A percentile compares a stretch with the other conserved stretches of the same genome.
Evolutionary conservation across 2,113 vertebrate species (phyloP).

Genomic region (Todiramphus saurophagus): DNA sequence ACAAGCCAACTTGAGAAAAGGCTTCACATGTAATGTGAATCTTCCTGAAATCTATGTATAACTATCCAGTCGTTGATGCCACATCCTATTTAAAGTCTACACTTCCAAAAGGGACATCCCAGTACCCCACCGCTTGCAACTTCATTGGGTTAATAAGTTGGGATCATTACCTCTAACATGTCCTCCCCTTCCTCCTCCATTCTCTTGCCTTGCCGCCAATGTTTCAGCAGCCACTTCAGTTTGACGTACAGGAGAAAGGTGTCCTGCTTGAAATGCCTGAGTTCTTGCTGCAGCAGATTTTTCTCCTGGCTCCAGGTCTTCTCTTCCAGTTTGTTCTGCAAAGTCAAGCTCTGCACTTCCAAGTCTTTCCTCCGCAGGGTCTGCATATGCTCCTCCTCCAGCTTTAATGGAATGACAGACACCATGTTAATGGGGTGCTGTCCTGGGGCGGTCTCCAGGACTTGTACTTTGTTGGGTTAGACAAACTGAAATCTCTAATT

Average conservation of each 20-base stretch:
- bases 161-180: conserved; percentile 79
- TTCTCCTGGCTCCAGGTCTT: conserved; percentile 89
- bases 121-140: neutral
- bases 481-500: conserved; percentile 5
- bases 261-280: conserved; percentile 89
- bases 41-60: neutral
- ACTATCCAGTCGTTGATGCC: neutral
- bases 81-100: neutral
- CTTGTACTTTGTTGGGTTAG: neutral
- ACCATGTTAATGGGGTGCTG: neutral
- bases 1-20: neutral
- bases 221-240: conserved; percentile 90
- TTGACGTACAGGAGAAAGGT: conserved; percentile 92
- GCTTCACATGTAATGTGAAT: neutral
- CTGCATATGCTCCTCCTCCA: conserved; percentile 84
- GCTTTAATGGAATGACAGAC: conserved; percentile 54
- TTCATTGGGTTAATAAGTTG: neutral
- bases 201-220: conserved; percentile 85
- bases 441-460: neutral
- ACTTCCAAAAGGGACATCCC: neutral
- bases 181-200: conserved; percentile 74
- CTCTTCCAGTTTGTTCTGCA: conserved; percentile 82
- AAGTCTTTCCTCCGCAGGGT: conserved; percentile 83
- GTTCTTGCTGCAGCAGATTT: conserved; percentile 85
- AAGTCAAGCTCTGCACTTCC: conserved; percentile 88